Evolutionary conservation across 2,113 vertebrate genomes (phyloP), one percentile per base, ranked within the genome.

Genomic region (Desmodus rotundus): DNA sequence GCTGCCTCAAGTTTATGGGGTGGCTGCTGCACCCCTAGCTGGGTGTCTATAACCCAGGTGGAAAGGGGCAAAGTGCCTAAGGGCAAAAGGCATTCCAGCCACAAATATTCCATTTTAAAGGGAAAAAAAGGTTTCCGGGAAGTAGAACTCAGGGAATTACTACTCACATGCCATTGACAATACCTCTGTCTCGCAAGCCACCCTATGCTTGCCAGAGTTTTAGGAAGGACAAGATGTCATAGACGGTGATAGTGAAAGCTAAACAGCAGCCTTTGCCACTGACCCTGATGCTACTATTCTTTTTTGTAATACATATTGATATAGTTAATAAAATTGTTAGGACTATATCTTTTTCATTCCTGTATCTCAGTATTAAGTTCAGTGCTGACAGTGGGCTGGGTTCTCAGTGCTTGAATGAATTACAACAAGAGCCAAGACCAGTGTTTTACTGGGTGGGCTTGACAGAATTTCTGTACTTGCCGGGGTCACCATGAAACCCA

Each of bases 401-500:
- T 74, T 91, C 82, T 87, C 84, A 78, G 93, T 77, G 96, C 54
- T 77, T 94, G 45, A 85, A 78, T n/a, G 63, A 96, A 45, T 31
- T 31, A 74, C 14, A 45, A 92, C 95, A 80, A 93, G 10, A 96
- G 92, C 68, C 38, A 24, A 96, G 74, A 96, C 72, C 95, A 97
- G 74, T 67, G 87, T 50, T 65, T 96, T 89, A 78, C 78, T 91
- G 54, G 74, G 82, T 80, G 65, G 65, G 77, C 95, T 86, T 87
- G 81, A 85, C 56, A 93, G 68, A 91, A 93, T 95, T 74, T 95
- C 92, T 83, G 78, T 63, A 81, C 76, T 97, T 91, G 87, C 96
- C 97, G 87, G 52, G 38, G n/a, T 93, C 93, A 97, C 91, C 85
- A 94, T 82, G 93, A 90, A 95, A 92, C 91, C 93, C 77, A 85